These are phyloP conservation scores for Bombus impatiens DNA, from an alignment of 1,140 invertebrate species.

Conservation along the genomic window DNA sequence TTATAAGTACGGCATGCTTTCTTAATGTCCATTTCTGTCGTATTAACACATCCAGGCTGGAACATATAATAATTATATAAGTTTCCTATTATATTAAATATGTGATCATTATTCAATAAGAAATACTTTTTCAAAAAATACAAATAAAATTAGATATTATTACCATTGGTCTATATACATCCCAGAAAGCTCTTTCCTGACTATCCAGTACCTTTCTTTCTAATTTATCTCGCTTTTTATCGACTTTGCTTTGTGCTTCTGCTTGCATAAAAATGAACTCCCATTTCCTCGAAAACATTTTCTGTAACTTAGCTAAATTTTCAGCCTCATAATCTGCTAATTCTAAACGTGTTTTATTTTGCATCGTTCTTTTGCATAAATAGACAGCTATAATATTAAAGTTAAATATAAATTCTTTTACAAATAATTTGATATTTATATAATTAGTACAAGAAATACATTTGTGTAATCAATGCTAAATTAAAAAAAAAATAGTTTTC, in stretches of 20 bases:
- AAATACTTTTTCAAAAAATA: neutral
- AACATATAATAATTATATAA: slow-evolving; percentile 42
- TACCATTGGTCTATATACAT: slow-evolving; percentile 98
- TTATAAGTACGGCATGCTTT: slow-evolving; percentile 95
- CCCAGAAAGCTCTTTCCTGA: slow-evolving; percentile 99
- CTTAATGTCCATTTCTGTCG: slow-evolving; percentile 98
- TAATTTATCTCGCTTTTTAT: slow-evolving; percentile 99
- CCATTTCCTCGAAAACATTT: slow-evolving; percentile 99
- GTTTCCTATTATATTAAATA: neutral
- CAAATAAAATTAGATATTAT: neutral
- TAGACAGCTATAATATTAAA: slow-evolving; percentile 92
- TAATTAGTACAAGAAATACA: neutral
- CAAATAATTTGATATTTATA: neutral
- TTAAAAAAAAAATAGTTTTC: slow-evolving; percentile 19
- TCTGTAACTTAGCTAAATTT: slow-evolving; percentile 97
- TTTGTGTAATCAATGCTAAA: neutral
- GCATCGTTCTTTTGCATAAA: slow-evolving; percentile 99
- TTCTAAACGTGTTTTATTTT: slow-evolving; percentile 98
- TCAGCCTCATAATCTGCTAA: slow-evolving; percentile 99
- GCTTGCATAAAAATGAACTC: slow-evolving; percentile 99
- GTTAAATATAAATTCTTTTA: neutral
- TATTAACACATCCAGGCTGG: slow-evolving; percentile 98
- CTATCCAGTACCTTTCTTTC: slow-evolving; percentile 99
- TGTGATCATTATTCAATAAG: neutral
- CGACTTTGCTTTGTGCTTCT: slow-evolving; percentile 94